Evolutionary conservation across 92 coral and sea anemone genomes (phyloP), one percentile per base, ranked within the genome.

Genomic region (Porites divaricata): DNA sequence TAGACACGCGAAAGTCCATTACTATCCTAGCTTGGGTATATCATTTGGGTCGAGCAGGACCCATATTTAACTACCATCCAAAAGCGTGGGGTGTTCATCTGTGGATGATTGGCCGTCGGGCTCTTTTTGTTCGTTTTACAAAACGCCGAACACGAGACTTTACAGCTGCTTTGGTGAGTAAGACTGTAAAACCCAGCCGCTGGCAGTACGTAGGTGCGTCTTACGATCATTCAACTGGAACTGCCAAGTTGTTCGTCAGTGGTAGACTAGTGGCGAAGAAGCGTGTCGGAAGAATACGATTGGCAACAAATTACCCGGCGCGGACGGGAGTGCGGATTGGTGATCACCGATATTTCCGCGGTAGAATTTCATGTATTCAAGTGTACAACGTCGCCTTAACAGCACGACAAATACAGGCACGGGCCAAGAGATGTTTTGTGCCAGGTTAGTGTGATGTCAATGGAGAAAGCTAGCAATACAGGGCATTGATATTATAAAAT

Each of bases 141-240:
- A 78, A 72, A 54, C 86, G 98, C 12, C 61, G 76, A 45, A 83
- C 79, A 1, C 88, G 68, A 9, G 95, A 70, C 75, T 67, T 81
- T 14, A 89, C 98, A 48, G 74, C 78, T 63, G 84, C 87, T 59
- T 74, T 91, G 63, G 59, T 67, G 7, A 81, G 88, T 67, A 20
- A 49, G 41, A 53, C 72, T 35, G 89, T 92, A 50, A 63, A 79
- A 21, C 87, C 75, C 25, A 89, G 90, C 63, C 80, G 81, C 28
- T 94, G 98, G 98, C 92, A 92, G 41, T 94, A 83, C 75, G 92
- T 94, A 9, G 98, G 95, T 13, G 77, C 95, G 1, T 78, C 93
- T 28, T 94, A 94, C 70, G 89, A 94, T 49, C 86, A 77, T 49
- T 63, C 77, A 26, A 92, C 93, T 6, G 98, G 98, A 59, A 73